A percentile compares a stretch with the other conserved stretches of the same genome.
Evolutionary conservation across 2,797 vertebrate genomes (phyloP).

Genomic region (Platalea minor): DNA sequence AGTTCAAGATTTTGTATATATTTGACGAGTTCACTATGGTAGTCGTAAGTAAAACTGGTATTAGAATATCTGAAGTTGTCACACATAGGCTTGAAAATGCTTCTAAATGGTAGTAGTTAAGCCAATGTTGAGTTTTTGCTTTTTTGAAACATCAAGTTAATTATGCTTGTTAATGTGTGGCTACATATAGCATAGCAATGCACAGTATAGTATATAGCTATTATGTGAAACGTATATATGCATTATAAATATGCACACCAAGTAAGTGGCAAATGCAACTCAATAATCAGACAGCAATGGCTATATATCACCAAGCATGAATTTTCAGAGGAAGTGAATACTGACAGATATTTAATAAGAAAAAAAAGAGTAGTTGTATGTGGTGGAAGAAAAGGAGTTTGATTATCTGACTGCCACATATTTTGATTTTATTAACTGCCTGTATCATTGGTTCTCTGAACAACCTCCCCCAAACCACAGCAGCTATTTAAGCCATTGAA

Average conservation of each 20-base stretch:
- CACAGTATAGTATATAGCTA: neutral
- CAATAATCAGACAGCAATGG: neutral
- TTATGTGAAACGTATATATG: neutral
- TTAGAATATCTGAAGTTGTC: neutral
- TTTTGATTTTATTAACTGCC: neutral
- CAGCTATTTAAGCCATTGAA: neutral
- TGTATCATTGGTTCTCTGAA: neutral
- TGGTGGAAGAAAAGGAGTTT: neutral
- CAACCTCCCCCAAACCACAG: neutral
- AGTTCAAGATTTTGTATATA: neutral
- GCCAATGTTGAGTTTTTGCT: neutral
- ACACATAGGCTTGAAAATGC: neutral
- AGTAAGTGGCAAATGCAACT: neutral
- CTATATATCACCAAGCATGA: neutral
- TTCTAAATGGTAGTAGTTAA: neutral
- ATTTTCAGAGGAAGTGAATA: neutral
- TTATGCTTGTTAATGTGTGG: neutral
- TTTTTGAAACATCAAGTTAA: neutral
- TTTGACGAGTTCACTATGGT: neutral
- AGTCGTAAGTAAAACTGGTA: neutral
- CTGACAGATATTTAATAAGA: neutral
- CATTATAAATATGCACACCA: neutral
- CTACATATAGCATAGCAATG: neutral
- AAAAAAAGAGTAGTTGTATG: neutral
- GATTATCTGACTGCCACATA: neutral